These are phyloP conservation scores for Limanda limanda DNA, from an alignment of 2,113 vertebrate genomes.

Conservation along the genomic window DNA sequence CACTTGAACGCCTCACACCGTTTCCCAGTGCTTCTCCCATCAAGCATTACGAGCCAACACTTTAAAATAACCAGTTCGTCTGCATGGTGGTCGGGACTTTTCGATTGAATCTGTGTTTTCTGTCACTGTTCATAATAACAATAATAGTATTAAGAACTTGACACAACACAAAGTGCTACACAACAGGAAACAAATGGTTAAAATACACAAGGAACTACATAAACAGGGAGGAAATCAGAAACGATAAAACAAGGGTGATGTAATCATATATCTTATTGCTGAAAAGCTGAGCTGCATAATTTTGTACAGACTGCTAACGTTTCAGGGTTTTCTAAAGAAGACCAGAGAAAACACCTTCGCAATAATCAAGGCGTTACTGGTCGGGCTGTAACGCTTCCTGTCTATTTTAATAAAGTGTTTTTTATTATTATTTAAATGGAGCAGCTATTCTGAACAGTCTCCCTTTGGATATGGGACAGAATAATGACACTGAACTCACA, in stretches of 20 bases:
- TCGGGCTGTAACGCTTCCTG: background rate
- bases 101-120: background rate
- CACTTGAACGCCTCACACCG: constrained; percentile 33
- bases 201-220: background rate
- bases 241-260: too few species aligned
- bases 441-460: constrained; percentile 36
- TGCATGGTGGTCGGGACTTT: background rate
- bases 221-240: background rate
- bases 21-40: constrained; percentile 2
- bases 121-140: background rate
- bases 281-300: too few species aligned
- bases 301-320: too few species aligned
- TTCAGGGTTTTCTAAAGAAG: too few species aligned
- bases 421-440: constrained; percentile 28
- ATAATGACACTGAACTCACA: constrained; percentile 30
- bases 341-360: too few species aligned
- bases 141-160: too few species aligned
- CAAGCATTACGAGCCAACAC: background rate
- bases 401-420: constrained; percentile 39
- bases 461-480: constrained; percentile 39
- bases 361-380: background rate
- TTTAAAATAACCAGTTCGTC: constrained; percentile 1
- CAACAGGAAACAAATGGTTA: background rate
- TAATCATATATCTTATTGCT: too few species aligned
- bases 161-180: background rate